Evolutionary conservation across 2,888 invertebrate genomes (phyloP).

Genomic region (Morinoia aosen): DNA sequence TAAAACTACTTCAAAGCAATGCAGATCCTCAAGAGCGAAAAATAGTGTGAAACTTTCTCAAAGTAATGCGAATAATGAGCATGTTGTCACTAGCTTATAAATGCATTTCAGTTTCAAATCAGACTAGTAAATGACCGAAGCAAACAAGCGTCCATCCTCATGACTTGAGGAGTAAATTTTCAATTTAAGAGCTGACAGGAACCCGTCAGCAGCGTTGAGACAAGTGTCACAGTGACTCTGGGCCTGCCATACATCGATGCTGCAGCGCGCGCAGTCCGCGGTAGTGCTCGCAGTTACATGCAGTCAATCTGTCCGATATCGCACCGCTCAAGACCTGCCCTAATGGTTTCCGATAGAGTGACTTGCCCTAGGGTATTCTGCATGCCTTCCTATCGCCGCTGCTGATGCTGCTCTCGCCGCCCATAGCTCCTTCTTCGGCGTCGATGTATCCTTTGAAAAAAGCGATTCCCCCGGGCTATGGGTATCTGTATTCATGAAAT

Average conservation of each 20-base stretch:
- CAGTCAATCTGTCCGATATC: slow-evolving; percentile 22
- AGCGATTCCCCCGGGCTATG: neutral
- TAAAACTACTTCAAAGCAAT: neutral
- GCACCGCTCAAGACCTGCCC: neutral
- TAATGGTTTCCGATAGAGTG: slow-evolving; percentile 50
- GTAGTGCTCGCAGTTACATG: neutral
- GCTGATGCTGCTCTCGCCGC: slow-evolving; percentile 9
- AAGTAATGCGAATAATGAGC: neutral
- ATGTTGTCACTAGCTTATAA: neutral
- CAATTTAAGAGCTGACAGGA: neutral
- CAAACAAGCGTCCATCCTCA: neutral
- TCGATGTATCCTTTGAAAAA: neutral
- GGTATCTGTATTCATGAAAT: neutral
- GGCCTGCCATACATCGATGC: neutral
- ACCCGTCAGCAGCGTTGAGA: neutral
- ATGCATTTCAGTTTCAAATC: neutral
- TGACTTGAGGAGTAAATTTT: neutral
- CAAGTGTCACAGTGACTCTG: neutral
- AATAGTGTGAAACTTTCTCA: neutral
- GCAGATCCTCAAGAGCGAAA: neutral
- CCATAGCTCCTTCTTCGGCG: neutral
- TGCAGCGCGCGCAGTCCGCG: neutral
- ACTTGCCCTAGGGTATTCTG: slow-evolving; percentile 27
- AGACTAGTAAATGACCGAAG: neutral
- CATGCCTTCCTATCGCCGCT: neutral